Percentiles rank a stretch among this genome's conserved stretches.
Conservation (phyloP, 1,140 invertebrate species). For the Colletes latitarsis region DNA sequence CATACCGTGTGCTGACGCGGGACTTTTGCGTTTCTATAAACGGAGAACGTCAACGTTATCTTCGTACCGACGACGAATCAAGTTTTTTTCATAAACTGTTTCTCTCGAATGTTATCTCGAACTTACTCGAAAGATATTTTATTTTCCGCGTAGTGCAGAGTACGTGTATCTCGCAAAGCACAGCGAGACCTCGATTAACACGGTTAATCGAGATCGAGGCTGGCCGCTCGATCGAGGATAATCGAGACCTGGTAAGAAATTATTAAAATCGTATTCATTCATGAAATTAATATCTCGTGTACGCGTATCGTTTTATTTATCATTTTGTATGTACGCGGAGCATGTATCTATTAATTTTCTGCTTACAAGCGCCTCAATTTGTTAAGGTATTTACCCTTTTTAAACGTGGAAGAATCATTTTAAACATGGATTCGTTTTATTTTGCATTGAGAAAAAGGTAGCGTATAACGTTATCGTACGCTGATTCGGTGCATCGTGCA, state of each 20-base stretch:
- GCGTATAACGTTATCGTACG: no score
- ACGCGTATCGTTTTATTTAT: constrained; percentile 13
- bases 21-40: background rate
- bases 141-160: background rate
- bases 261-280: constrained; percentile 4
- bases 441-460: no score
- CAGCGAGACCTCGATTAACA: constrained; percentile 17
- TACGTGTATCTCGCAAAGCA: background rate
- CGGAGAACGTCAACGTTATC: no score
- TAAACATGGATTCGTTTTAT: background rate
- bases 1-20: background rate
- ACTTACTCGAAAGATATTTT: background rate
- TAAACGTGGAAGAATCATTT: background rate
- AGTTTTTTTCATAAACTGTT: background rate
- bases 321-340: background rate
- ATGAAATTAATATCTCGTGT: background rate
- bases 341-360: background rate
- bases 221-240: background rate
- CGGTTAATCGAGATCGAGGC: constrained; percentile 2
- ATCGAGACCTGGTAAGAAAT: background rate
- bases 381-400: background rate
- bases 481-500: no score
- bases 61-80: background rate
- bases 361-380: no score
- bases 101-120: background rate